Base-by-base conservation (phyloP, 2,888 invertebrate species). In the Andrena haemorrhoa region DNA sequence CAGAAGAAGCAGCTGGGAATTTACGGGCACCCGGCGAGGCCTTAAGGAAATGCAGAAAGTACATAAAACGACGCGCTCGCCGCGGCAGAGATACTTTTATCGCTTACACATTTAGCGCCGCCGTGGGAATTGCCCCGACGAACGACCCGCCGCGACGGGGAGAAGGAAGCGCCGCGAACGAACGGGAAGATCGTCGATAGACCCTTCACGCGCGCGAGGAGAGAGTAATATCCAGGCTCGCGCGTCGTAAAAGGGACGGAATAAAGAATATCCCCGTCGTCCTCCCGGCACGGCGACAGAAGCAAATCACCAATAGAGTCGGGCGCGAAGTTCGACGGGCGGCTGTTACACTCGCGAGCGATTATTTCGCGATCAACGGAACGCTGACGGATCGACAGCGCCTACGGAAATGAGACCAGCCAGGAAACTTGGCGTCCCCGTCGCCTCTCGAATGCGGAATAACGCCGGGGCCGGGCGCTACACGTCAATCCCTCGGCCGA, bases 61-160 rank as follows among this genome's bases (percentile, higher is more conserved):
- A 86, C 81, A 82, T 88, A 88, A 86, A 88, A 83, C 86, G 85
- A 82, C 80, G 82, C 84, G 80, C 71, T 83, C 83, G 49, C 69
- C 70, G 53, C 83, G 70, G 73, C 86, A 79, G 88, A 83, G 82
- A 88, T 87, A 88, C 86, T 88, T 88, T 88, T 88, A 88, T 88
- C 88, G 88, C 86, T 88, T 88, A 82, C 88, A 88, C 88, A 88
- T 88, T 88, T 88, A 88, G 79, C 88, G 75, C 68, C 82, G 82
- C 68, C 77, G 66, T 69, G 86, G 88, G 88, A 86, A 86, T 88
- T 85, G 83, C 82, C 80, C 31, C 75, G 75, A 73, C 74, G 83
- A 86, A 82, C 86, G 82, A 82, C 79, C 73, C 68, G 75, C 69
- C 64, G 69, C 60, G 41, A 31, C 60, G 74, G 82, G 75, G 33